Conservation (phyloP, 2,113 vertebrate genomes). For the Phalacrocorax aristotelis region DNA sequence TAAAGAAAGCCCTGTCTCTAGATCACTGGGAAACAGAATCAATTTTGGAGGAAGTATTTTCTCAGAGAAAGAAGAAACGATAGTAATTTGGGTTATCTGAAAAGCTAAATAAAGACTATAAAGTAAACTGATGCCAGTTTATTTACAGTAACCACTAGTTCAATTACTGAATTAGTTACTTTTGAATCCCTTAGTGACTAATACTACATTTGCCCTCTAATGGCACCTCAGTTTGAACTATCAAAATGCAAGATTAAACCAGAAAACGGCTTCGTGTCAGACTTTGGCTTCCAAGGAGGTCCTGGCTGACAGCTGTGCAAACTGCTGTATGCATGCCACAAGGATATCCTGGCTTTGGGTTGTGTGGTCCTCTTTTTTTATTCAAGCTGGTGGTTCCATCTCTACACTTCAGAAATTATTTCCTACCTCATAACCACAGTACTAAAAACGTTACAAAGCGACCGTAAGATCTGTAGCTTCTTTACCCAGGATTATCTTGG, state of each 20-base stretch:
- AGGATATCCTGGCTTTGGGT: background rate
- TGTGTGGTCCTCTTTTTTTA: background rate
- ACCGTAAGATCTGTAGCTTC: background rate
- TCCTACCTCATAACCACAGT: background rate
- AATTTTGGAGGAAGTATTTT: background rate
- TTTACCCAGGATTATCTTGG: background rate
- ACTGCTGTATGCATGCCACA: background rate
- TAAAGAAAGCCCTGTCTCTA: background rate
- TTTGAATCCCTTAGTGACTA: background rate
- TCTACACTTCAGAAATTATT: background rate
- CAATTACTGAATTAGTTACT: background rate
- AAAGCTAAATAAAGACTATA: background rate
- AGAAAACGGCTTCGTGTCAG: background rate
- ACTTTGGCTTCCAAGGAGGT: background rate
- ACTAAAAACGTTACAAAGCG: background rate
- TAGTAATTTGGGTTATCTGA: background rate
- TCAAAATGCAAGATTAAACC: background rate
- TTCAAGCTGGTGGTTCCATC: background rate
- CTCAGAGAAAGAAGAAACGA: background rate
- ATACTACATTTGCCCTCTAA: background rate
- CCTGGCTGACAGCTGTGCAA: background rate
- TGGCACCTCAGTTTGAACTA: background rate
- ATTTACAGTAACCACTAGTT: background rate
- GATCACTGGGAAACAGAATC: background rate
- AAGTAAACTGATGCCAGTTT: background rate